Base-by-base conservation (phyloP, 2,888 invertebrate species). In the Chesias legatella region DNA sequence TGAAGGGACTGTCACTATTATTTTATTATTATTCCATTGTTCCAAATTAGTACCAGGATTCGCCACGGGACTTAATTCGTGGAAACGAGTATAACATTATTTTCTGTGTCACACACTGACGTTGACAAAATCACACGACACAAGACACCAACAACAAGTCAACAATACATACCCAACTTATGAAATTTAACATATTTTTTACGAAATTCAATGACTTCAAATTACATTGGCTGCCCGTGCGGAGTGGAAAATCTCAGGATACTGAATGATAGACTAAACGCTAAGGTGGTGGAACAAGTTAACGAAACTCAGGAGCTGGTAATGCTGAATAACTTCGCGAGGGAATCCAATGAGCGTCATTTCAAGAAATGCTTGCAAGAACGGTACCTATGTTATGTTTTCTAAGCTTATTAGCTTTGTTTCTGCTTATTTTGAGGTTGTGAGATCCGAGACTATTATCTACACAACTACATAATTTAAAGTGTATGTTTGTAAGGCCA, bases 261-360 rank as follows among this genome's bases (percentile, higher is more conserved):
- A 0, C 17, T 68, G 3, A 79, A 66, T 21, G 79, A 81, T 9
- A 63, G 46, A 7, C 51, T 88, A 0, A 84, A 71, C 33, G 64
- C 67, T 0, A 66, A 71, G 44, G 85, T 80, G 0, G 60, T 81
- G 24, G 79, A 77, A 10, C 78, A 77, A 33, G 56, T 86, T 3
- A 81, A 73, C 33, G 71, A 72, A 5, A 73, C 68, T 1, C 80
- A 85, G 35, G 81, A 85, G 43, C 46, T 86, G 48, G 67, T 79
- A 22, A 72, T 81, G 75, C 57, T 85, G 21, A 81, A 78, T 27
- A 70, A 62, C 29, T 84, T 80, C 36, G 73, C 78, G 0, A 65
- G 65, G 9, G 85, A 88, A 46, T 65, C 70, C 17, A 81, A 75
- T 47, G 85, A 86, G 46, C 75, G 69, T 37, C 60, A 67, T 8